Percentiles rank a stretch among this genome's conserved stretches.
phyloP scores from a whole-genome alignment of 2,888 invertebrate genomes.

The Eupeodes luniger region DNA sequence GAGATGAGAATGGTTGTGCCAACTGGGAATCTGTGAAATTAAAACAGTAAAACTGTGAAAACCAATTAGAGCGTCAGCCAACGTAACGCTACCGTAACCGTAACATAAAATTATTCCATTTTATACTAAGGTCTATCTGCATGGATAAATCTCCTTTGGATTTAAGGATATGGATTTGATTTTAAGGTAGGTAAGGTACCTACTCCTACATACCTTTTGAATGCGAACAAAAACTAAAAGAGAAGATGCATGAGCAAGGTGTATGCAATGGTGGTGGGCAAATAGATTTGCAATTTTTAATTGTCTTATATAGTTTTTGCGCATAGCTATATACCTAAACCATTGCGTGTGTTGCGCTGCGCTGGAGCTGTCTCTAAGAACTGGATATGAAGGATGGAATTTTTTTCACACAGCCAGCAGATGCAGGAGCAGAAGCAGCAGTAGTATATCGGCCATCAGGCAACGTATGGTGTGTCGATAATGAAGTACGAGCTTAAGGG shows the following conservation, averaged over 20 bases:
- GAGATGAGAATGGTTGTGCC: not conserved
- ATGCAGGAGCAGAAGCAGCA: no score
- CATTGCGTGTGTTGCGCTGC: not conserved
- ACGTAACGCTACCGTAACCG: not conserved
- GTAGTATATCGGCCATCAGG: no score
- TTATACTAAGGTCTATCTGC: not conserved
- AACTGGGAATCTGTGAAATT: slow-evolving; percentile 30
- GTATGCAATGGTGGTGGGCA: not conserved
- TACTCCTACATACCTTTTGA: not conserved
- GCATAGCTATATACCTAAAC: not conserved
- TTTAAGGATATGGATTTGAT: slow-evolving; percentile 23
- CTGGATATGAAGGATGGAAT: not conserved
- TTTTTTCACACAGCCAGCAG: not conserved
- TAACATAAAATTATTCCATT: not conserved
- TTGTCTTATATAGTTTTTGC: slow-evolving; percentile 30
- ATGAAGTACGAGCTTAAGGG: slow-evolving; percentile 37
- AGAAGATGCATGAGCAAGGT: not conserved
- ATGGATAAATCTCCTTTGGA: slow-evolving; percentile 30
- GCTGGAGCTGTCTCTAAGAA: not conserved
- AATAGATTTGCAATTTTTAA: slow-evolving; percentile 49
- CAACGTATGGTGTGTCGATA: slow-evolving; percentile 20
- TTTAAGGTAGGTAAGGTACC: not conserved
- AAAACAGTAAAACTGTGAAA: slow-evolving; percentile 47
- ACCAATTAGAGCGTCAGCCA: slow-evolving; percentile 53
- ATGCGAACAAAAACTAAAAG: not conserved